A percentile compares a stretch with the other conserved stretches of the same genome.
Evolutionary conservation across 2,797 vertebrate genomes (phyloP).

Genomic region (Sebastes wilsoni): DNA sequence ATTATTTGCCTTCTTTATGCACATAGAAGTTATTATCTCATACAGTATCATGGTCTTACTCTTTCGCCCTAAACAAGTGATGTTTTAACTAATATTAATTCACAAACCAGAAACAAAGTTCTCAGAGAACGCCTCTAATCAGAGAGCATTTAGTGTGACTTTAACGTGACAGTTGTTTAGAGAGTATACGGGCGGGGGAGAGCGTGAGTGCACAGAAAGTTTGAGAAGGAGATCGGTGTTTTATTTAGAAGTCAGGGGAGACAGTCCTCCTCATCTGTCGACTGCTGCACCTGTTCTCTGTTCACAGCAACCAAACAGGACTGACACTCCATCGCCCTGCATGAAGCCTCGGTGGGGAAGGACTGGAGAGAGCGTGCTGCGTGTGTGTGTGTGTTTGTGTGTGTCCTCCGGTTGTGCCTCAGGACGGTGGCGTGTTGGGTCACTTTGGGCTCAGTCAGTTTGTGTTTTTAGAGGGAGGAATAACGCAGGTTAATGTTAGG

Average conservation of each 20-base stretch:
- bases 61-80: background rate
- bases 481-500: background rate
- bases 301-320: conserved; percentile 49
- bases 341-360: conserved; percentile 34
- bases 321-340: conserved; percentile 36
- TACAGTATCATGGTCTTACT: too few relatives aligned
- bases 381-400: conserved; percentile 1
- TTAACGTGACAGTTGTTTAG: conserved; percentile 11
- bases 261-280: conserved; percentile 19
- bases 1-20: background rate
- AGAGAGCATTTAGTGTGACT: background rate
- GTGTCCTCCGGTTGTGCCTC: conserved; percentile 30
- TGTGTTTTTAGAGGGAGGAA: conserved; percentile 7
- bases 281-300: conserved; percentile 40
- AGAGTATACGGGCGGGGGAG: background rate
- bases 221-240: conserved; percentile 29
- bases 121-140: background rate
- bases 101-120: background rate
- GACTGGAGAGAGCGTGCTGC: background rate
- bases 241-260: conserved; percentile 37
- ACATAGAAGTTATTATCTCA: background rate
- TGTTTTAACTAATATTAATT: background rate
- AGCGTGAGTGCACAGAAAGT: background rate
- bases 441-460: conserved; percentile 37
- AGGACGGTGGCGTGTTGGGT: conserved; percentile 19